Evolutionary conservation across 2,888 invertebrate genomes (phyloP), one percentile per base, ranked within the genome.

Genomic region (Heliconius ismenius): DNA sequence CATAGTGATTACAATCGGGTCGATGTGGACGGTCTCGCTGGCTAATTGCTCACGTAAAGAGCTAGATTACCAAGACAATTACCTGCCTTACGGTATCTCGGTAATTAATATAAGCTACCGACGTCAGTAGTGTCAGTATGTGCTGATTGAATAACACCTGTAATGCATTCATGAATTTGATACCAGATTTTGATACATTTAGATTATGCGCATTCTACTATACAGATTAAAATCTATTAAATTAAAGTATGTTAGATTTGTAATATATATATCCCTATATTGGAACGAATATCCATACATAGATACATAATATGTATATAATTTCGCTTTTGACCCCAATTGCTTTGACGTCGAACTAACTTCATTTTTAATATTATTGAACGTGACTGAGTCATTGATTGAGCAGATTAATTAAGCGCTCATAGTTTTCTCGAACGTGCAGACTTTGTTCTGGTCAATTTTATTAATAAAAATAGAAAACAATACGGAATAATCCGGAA

Each of bases 41-140:
- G 68, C 64, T 78, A 78, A 78, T 78, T 76, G 69, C 65, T 73
- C 68, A 70, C 64, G 74, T 76, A 76, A 74, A 67, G 77, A 73
- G 67, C 78, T 78, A 43, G 74, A 79, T 79, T 76, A 76, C 70
- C 54, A 63, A 77, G 79, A 78, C 76, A 76, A 78, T 78, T 76
- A 78, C 60, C 76, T 62, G 73, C 73, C 73, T 75, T 73, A 79
- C 73, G 76, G 78, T 75, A 69, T 58, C 24, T 15, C n/a, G 75
- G 39, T 62, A 49, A 73, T 32, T 60, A 67, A 73, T 64, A 72
- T 58, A 73, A 70, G 68, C 68, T 11, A 21, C 43, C n/a, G 60
- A 11, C 36, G 15, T 69, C 49, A 11, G n/a, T 21, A 21, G n/a
- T 54, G 32, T 28, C 54, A 13, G 32, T 32, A 11, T n/a, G 49